Evolutionary conservation across 2,888 invertebrate species (phyloP).

Genomic region (Cryptocephalus moraei): DNA sequence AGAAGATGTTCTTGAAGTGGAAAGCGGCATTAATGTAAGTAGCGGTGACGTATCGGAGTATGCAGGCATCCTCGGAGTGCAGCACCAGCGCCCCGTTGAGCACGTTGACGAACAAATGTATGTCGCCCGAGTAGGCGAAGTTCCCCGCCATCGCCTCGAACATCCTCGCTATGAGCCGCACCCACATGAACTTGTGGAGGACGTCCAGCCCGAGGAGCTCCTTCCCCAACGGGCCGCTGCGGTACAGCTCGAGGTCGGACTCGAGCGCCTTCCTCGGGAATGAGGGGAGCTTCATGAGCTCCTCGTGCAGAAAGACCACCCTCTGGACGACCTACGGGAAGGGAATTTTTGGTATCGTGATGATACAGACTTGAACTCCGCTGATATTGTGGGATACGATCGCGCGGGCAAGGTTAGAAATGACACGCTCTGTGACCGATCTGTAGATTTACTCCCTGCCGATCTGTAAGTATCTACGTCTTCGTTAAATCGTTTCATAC

Average conservation of each 20-base stretch:
- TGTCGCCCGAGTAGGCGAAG: slow-evolving; percentile 93
- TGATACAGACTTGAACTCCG: too few species aligned
- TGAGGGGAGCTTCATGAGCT: slow-evolving; percentile 94
- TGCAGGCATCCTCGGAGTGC: slow-evolving; percentile 94
- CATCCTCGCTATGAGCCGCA: slow-evolving; percentile 89
- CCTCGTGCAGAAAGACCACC: slow-evolving; percentile 96
- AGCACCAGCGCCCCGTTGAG: slow-evolving; percentile 92
- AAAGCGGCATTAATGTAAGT: slow-evolving; percentile 96
- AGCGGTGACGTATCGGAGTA: slow-evolving; percentile 90
- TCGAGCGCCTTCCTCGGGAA: slow-evolving; percentile 97
- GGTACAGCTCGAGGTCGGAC: slow-evolving; percentile 87
- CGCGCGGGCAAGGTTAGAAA: too few species aligned
- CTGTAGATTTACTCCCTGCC: too few species aligned
- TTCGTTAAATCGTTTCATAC: slow-evolving; percentile 33
- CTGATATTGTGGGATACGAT: too few species aligned
- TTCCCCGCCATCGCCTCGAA: slow-evolving; percentile 97
- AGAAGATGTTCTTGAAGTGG: slow-evolving; percentile 98
- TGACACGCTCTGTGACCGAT: too few species aligned
- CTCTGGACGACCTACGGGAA: slow-evolving; percentile 75
- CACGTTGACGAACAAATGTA: slow-evolving; percentile 95
- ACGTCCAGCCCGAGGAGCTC: slow-evolving; percentile 72
- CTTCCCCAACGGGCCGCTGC: slow-evolving; percentile 80
- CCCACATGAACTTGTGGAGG: slow-evolving; percentile 98
- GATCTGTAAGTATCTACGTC: too few species aligned
- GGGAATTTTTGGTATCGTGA: too few species aligned